These are phyloP conservation scores for Paratilapia polleni DNA, from an alignment of 2,113 vertebrate genomes.

Conservation along the genomic window DNA sequence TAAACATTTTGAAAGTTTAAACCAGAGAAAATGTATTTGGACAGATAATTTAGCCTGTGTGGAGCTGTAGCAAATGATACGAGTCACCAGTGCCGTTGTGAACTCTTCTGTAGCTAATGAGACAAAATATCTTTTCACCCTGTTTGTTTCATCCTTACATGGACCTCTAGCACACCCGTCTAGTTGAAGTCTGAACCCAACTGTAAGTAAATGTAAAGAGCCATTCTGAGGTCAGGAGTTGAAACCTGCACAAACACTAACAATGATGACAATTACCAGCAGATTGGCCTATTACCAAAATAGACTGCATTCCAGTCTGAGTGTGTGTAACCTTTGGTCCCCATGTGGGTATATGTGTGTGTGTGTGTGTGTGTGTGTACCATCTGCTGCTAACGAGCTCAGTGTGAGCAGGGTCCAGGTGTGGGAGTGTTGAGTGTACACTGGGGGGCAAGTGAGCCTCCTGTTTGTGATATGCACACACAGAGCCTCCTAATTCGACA, in stretches of 20 bases:
- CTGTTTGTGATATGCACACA: constrained; percentile 40
- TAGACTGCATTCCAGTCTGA: constrained; percentile 65
- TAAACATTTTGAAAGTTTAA: constrained; percentile 12
- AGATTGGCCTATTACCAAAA: constrained; percentile 71
- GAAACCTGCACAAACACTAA: constrained; percentile 62
- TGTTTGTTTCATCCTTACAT: background rate
- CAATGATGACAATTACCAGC: constrained; percentile 68
- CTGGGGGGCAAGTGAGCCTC: constrained; percentile 57
- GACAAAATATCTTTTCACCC: background rate
- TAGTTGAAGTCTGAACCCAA: background rate
- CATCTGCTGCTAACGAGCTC: constrained; percentile 75
- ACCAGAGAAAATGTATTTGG: background rate
- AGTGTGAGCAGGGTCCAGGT: constrained; percentile 60
- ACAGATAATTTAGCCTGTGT: background rate
- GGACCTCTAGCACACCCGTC: background rate
- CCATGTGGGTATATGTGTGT: constrained; percentile 6
- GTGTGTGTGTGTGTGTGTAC: constrained; percentile 23
- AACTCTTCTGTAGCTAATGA: background rate
- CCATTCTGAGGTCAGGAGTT: constrained; percentile 55
- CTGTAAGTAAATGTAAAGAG: constrained; percentile 45
- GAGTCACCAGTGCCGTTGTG: background rate
- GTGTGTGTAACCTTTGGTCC: constrained; percentile 65
- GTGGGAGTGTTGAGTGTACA: constrained; percentile 71
- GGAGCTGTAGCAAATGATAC: background rate
- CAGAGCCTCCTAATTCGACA: constrained; percentile 31